These are phyloP conservation scores for Rhinopomastus cyanomelas DNA, from an alignment of 2,113 vertebrate species.

Conservation along the genomic window DNA sequence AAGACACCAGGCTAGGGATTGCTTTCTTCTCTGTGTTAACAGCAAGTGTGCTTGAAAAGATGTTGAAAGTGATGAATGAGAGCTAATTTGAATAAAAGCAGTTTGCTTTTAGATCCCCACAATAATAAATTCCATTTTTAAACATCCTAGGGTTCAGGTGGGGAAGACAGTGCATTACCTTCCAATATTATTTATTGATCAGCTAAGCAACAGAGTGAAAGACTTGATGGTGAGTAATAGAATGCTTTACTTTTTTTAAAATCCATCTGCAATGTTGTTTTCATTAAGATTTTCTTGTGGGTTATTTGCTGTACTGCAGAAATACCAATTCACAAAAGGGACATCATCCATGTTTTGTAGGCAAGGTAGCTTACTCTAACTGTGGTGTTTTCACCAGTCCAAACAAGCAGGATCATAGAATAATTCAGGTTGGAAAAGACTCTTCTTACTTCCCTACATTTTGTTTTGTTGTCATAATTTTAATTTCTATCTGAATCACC, in stretches of 20 bases:
- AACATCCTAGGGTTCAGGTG: constrained; percentile 82
- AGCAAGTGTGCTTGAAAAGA: neutral
- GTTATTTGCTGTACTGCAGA: constrained; percentile 1
- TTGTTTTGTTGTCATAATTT: neutral
- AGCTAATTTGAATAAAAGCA: constrained; percentile 46
- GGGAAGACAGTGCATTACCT: constrained; percentile 95
- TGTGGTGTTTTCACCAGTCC: neutral
- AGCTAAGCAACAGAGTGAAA: constrained; percentile 96
- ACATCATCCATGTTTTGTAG: neutral
- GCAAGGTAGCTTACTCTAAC: neutral
- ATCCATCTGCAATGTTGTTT: neutral
- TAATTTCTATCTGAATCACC: neutral
- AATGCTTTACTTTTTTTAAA: constrained; percentile 4
- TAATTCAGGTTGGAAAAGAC: no score
- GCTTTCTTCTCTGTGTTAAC: neutral
- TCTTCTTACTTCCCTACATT: neutral
- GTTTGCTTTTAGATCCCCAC: constrained; percentile 29
- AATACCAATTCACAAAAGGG: neutral
- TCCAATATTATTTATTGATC: constrained; percentile 97
- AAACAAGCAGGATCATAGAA: neutral
- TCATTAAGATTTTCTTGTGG: neutral
- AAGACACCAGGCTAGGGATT: neutral
- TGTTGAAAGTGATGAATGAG: constrained; percentile 29
- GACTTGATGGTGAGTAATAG: constrained; percentile 87
- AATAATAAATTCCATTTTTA: constrained; percentile 50